Evolutionary conservation across 2,888 invertebrate species (phyloP), one percentile per base, ranked within the genome.

Genomic region (Entomobrya multifasciata): DNA sequence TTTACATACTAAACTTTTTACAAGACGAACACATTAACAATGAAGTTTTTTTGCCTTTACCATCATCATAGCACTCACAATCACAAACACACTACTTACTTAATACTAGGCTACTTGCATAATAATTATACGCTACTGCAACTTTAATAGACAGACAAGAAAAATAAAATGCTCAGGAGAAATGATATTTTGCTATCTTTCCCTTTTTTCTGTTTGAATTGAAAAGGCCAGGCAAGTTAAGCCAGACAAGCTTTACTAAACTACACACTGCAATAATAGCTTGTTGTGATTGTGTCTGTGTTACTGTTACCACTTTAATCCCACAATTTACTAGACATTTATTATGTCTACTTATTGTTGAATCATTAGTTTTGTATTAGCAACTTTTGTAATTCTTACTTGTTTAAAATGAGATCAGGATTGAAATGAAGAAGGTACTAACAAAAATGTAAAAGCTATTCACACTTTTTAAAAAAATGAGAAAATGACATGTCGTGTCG

Each of bases 31-130:
- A n/a, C n/a, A n/a, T n/a, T n/a, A n/a, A n/a, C n/a, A n/a, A n/a
- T n/a, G n/a, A n/a, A n/a, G n/a, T 67, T 41, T 41, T 27, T 60
- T 27, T 13, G 20, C 41, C 15, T 10, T 67, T 20, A 67, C 49
- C 72, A 72, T n/a, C 47, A 49, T 72, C 41, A 72, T 72, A 72
- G 27, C 25, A 72, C 30, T 72, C 49, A 47, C 72, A 72, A 72
- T 72, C 72, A 72, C 67, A 72, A 72, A 72, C 49, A 72, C 47
- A 49, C 72, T 72, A 49, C 72, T 72, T 72, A 72, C 72, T 72
- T 72, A 72, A 72, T 72, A 72, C n/a, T 49, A 72, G 17, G 49
- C 72, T 49, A 57, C 77, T 77, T 77, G 77, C 77, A 77, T 77
- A 77, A 77, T 77, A 77, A 77, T 76, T 77, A 77, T 30, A 74